These are phyloP conservation scores for Oscheius sp. DNA, from an alignment of 1,140 invertebrate genomes.

Conservation along the genomic window DNA sequence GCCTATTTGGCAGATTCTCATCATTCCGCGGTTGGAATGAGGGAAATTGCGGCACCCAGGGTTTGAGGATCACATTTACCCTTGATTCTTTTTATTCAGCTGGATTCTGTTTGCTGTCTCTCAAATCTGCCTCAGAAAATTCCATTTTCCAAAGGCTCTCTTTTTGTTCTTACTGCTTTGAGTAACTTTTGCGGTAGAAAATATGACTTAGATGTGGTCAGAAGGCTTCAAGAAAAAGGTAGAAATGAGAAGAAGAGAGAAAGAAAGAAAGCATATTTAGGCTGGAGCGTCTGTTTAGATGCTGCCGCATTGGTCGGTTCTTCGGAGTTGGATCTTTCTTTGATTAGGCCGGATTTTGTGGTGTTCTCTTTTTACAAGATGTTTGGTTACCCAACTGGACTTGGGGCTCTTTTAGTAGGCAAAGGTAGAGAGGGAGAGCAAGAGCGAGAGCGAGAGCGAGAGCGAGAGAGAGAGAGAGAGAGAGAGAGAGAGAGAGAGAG, in stretches of 20 bases:
- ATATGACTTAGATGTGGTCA: slow-evolving; percentile 76
- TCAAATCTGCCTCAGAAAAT: not conserved
- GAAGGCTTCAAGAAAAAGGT: slow-evolving; percentile 53
- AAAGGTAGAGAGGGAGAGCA: no score
- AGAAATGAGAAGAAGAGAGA: slow-evolving; percentile 15
- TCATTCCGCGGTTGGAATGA: slow-evolving; percentile 87
- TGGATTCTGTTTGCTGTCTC: slow-evolving; percentile 26
- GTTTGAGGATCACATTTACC: slow-evolving; percentile 1
- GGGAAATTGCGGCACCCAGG: slow-evolving; percentile 66
- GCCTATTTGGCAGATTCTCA: slow-evolving; percentile 86
- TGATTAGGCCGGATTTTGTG: slow-evolving; percentile 80
- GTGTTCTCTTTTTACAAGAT: slow-evolving; percentile 94
- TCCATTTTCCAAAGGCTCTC: slow-evolving; percentile 65
- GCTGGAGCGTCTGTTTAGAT: slow-evolving; percentile 81
- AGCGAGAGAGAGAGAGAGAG: no score
- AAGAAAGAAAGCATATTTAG: slow-evolving; percentile 51
- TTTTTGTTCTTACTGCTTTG: slow-evolving; percentile 84
- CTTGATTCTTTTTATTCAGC: not conserved
- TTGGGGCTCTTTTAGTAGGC: slow-evolving; percentile 78
- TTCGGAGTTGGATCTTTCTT: slow-evolving; percentile 74
- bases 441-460: no score
- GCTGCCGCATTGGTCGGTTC: slow-evolving; percentile 79
- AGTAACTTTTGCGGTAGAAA: slow-evolving; percentile 91
- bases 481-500: no score
- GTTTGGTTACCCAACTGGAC: slow-evolving; percentile 88